phyloP scores from a whole-genome alignment of 2,888 invertebrate genomes.

The Leptopilina myrica region DNA sequence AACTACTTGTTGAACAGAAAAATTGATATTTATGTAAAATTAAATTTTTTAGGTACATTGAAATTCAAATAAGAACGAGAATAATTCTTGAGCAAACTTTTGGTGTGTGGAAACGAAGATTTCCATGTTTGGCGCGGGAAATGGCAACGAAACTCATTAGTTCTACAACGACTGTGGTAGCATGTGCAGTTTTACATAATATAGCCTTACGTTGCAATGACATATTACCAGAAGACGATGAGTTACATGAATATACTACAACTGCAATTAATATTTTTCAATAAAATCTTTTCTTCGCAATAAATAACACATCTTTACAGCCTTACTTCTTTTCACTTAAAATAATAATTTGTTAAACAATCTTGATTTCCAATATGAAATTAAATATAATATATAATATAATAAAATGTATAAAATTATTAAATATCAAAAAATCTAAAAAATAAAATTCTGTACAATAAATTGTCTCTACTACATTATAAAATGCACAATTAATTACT shows the following conservation, averaged over 20 bases:
- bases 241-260: conserved; percentile 35
- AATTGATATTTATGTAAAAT: not conserved
- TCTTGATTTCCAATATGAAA: no score
- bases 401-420: no score
- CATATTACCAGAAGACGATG: conserved; percentile 50
- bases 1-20: not conserved
- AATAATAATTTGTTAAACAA: no score
- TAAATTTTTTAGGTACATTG: conserved; percentile 28
- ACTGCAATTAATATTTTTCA: no score
- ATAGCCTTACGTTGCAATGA: conserved; percentile 50
- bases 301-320: no score
- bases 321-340: no score
- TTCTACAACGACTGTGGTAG: conserved; percentile 53
- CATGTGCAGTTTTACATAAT: conserved; percentile 55
- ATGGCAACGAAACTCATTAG: conserved; percentile 50
- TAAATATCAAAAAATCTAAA: no score
- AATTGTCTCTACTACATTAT: no score
- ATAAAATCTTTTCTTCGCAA: no score
- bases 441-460: no score
- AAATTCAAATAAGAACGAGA: conserved; percentile 51
- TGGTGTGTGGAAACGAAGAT: conserved; percentile 51
- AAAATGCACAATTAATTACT: no score
- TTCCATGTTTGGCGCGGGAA: conserved; percentile 50
- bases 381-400: no score
- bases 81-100: conserved; percentile 51